These are phyloP conservation scores for Steatocranus sp. DNA, from an alignment of 2,797 vertebrate genomes.

Conservation along the genomic window DNA sequence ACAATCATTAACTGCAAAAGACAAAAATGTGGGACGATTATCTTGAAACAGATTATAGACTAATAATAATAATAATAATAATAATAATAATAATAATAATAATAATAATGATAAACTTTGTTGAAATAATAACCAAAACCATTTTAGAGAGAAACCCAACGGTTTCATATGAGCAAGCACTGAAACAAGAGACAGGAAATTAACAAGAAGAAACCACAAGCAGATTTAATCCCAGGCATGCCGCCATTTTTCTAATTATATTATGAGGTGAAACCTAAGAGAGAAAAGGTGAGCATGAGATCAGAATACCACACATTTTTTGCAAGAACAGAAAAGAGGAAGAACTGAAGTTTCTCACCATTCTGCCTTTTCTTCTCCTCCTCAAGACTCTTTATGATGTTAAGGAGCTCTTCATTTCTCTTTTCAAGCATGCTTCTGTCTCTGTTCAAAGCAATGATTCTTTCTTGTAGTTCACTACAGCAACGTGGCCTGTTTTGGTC, in stretches of 20 bases:
- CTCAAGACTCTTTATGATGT: fast-evolving
- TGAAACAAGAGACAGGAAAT: background rate
- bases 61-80: background rate
- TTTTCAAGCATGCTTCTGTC: background rate
- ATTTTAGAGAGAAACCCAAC: background rate
- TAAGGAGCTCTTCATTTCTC: background rate
- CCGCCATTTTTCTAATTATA: background rate
- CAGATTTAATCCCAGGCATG: background rate
- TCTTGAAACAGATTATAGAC: background rate
- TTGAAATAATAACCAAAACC: background rate
- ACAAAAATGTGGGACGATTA: background rate
- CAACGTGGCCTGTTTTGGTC: background rate
- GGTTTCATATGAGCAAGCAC: background rate
- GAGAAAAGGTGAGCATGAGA: background rate
- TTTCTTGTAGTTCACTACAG: background rate
- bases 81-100: too few species aligned
- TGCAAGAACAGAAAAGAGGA: background rate
- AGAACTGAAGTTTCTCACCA: background rate
- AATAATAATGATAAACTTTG: background rate
- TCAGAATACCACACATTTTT: background rate
- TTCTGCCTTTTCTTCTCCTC: background rate
- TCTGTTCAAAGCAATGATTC: background rate
- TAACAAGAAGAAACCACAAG: background rate
- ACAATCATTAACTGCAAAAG: background rate
- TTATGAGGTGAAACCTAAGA: background rate